Evolutionary conservation across 2,113 vertebrate species (phyloP).

Genomic region (Lepus timidus): DNA sequence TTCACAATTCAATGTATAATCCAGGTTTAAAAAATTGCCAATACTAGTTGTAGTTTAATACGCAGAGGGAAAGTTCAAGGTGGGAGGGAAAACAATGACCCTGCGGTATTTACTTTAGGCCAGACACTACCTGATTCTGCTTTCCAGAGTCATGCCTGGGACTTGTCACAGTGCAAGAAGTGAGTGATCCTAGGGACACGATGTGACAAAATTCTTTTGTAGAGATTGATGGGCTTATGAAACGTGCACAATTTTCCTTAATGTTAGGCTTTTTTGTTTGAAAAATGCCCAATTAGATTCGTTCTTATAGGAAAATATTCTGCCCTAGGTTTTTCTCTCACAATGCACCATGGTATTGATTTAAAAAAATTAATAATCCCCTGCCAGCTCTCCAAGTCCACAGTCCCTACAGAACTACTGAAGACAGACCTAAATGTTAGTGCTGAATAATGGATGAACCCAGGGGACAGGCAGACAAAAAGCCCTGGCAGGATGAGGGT

Average conservation of each 20-base stretch:
- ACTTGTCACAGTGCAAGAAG: neutral
- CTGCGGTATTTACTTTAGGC: neutral
- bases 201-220: constrained; percentile 8
- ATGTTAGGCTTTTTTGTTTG: neutral
- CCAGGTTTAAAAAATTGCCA: constrained; percentile 15
- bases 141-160: neutral
- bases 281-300: constrained; percentile 22
- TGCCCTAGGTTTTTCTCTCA: neutral
- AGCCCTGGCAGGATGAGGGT: neutral
- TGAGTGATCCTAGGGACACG: neutral
- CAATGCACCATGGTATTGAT: neutral
- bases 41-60: neutral
- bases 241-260: neutral
- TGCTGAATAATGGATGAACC: neutral
- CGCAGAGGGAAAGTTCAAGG: neutral
- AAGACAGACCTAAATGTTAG: neutral
- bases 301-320: constrained; percentile 24
- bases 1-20: constrained; percentile 24
- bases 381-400: neutral
- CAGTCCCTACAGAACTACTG: neutral
- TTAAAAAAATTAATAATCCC: neutral
- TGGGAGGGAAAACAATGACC: neutral
- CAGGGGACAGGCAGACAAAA: neutral
- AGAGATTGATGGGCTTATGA: neutral
- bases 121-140: neutral